phyloP scores from a whole-genome alignment of 2,113 vertebrate species.

The Syngnathoides biaculeatus region DNA sequence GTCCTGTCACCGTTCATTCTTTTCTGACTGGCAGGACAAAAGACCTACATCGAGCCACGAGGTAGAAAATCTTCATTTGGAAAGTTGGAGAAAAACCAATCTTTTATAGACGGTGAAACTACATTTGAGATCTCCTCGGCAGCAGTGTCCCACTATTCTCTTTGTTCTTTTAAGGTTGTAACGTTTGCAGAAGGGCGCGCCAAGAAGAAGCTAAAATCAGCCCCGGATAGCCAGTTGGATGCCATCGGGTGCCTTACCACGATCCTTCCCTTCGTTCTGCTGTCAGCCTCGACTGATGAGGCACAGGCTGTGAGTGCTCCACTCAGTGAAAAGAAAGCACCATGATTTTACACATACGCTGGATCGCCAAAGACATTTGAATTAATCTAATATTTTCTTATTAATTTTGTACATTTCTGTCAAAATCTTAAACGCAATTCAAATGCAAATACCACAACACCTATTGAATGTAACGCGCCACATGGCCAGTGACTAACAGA shows the following conservation, averaged over 20 bases:
- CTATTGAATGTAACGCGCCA: too few species aligned
- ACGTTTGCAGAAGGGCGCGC: slow-evolving; percentile 60
- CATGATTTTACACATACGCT: background rate
- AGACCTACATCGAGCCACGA: slow-evolving; percentile 24
- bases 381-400: too few species aligned
- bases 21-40: slow-evolving; percentile 58
- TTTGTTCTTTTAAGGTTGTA: slow-evolving; percentile 44
- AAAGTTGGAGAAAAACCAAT: too few species aligned
- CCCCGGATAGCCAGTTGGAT: slow-evolving; percentile 62
- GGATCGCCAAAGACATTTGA: too few species aligned
- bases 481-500: too few species aligned
- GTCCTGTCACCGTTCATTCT: slow-evolving; percentile 68
- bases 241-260: slow-evolving; percentile 67
- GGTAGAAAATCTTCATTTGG: slow-evolving; percentile 28
- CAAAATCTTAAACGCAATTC: too few species aligned
- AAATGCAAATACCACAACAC: too few species aligned
- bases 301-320: slow-evolving; percentile 55
- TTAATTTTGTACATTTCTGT: too few species aligned
- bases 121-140: too few species aligned
- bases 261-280: slow-evolving; percentile 65
- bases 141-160: background rate
- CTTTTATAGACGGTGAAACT: too few species aligned
- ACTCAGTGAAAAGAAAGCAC: background rate
- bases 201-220: slow-evolving; percentile 6
- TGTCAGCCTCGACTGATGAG: slow-evolving; percentile 59